Evolutionary conservation across 2,113 vertebrate species (phyloP), one percentile per base, ranked within the genome.

Genomic region (Vulpes ferrilata): DNA sequence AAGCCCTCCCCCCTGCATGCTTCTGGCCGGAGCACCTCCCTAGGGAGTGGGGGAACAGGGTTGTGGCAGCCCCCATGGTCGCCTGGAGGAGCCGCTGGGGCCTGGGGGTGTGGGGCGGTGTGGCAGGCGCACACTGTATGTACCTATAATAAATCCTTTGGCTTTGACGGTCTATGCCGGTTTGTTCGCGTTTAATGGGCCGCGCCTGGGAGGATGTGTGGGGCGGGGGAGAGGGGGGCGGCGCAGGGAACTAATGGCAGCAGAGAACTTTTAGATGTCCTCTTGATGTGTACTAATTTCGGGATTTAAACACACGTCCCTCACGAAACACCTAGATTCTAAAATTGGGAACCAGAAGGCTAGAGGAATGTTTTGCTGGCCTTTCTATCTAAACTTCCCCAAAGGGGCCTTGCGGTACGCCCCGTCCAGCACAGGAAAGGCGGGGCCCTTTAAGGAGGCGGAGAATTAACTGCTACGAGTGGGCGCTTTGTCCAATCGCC

Each of bases 131-230:
- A 97, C 97, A 98, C 97, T 98, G 82, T 97, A 95, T 90, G 97
- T 97, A 98, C 92, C 88, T 97, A 95, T 65, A 98, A 98, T 98
- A 98, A 98, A 98, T 84, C 92, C 80, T 97, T 97, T 92, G 94
- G 96, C 97, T 98, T 98, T 97, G 97, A 97, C 84, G 65, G 83
- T 96, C 96, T 96, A 5, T 15, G 27, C 48, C 78, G 51, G 53
- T 97, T 95, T 96, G 53, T 96, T 89, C 51, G 38, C 38, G 11
- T 95, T 84, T 83, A 35, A 7, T 43, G 76, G 60, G 64, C 60
- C 59, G 90, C 11, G 20, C 13, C n/a, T 1, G 23, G 30, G 73
- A 53, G 74, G 15, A 22, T 2, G 53, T 30, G 43, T 27, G 60
- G 79, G 43, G 71, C n/a, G 22, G 48, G 30, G 38, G 38, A 17